Base-by-base conservation (phyloP, 2,797 vertebrate genomes). In the Galagoides demidoff region DNA sequence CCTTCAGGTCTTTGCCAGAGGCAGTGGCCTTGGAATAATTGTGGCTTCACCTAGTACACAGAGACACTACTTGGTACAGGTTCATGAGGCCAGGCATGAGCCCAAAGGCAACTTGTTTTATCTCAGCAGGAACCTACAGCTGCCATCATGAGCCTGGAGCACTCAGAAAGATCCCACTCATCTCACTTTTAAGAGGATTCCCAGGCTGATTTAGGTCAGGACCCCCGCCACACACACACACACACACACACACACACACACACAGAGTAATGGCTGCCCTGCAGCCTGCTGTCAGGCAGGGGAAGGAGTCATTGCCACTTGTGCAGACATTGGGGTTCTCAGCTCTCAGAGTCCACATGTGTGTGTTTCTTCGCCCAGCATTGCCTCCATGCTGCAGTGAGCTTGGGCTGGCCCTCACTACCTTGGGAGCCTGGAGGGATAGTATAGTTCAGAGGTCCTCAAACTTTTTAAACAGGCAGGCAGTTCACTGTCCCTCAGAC, bases 281-380 rank as follows among this genome's bases (percentile, higher is more conserved):
- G 2, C 45, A 57, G 22, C 57, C 22, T n/a, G 1, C 73, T 29
- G 45, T 57, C 31, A 0, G 5, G 19, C 34, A 23, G n/a, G 5
- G 55, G 0, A 0, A 43, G 61, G 68, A 22, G 2, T 3, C 13
- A 0, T 20, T 52, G 25, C 49, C 59, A 14, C 14, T 59, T 11
- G 6, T 13, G 34, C 55, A 34, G 57, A n/a, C 22, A 39, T 16
- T 1, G 4, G 43, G 68, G 31, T 39, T 63, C 85, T 79, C 61
- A 11, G 4, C 39, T 8, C 9, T 3, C 64, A 61, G 39, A 27
- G 16, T 12, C 1, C 23, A 23, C 27, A 0, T 11, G 64, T 66
- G 64, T 10, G 1, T n/a, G 10, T 66, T 16, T 49, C 68, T 23
- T 59, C 39, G 34, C 22, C 64, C 0, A 0, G 8, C 7, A 1